Conservation (phyloP, 2,113 vertebrate genomes). For the Grus americana region DNA sequence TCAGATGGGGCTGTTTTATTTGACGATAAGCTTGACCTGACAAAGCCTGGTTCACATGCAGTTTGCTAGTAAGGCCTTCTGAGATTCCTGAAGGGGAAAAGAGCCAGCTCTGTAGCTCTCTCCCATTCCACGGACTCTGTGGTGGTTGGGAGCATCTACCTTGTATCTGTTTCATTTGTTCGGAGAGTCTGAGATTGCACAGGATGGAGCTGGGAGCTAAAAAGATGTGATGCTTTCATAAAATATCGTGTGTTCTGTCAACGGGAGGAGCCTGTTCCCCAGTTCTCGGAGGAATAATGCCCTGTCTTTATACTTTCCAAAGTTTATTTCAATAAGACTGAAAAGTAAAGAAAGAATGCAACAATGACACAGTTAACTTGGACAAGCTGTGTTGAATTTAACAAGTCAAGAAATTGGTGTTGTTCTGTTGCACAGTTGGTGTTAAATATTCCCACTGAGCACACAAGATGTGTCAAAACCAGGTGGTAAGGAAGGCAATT, state of each 20-base stretch:
- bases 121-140: rapidly evolving
- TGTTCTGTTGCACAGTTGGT: not conserved
- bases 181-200: not conserved
- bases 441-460: not conserved
- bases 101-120: not conserved
- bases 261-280: not conserved
- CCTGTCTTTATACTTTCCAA: not conserved
- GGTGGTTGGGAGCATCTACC: not conserved
- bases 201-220: not conserved
- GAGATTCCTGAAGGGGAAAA: not conserved
- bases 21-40: not conserved
- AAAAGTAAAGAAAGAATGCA: not conserved
- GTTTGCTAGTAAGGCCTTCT: not conserved
- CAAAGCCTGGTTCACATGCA: not conserved
- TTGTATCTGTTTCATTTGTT: rapidly evolving
- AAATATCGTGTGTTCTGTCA: rapidly evolving
- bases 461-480: not conserved
- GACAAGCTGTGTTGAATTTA: not conserved
- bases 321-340: not conserved
- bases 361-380: not conserved
- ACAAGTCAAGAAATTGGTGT: not conserved
- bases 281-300: not conserved
- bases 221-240: not conserved
- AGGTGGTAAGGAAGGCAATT: not conserved
- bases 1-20: not conserved